Evolutionary conservation across 2,888 invertebrate species (phyloP).

Genomic region (Athalia rosae): DNA sequence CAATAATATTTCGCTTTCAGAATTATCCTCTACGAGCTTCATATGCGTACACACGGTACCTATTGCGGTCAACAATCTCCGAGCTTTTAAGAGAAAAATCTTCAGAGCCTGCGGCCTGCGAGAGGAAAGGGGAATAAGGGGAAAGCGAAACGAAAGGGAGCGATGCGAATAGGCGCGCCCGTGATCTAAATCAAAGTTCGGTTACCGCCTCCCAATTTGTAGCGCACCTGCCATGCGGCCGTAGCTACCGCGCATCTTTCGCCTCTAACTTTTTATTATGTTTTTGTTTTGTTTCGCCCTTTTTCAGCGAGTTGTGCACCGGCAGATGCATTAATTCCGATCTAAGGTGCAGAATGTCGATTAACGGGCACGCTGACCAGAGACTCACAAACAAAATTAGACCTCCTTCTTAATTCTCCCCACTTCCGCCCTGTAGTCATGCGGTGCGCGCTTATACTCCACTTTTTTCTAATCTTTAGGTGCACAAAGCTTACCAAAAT

Average conservation of each 20-base stretch:
- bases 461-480: too few relatives aligned
- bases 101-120: too few relatives aligned
- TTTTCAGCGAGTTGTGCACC: conserved; percentile 27
- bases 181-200: conserved; percentile 33
- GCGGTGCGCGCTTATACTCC: not conserved
- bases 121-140: not conserved
- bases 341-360: conserved; percentile 1
- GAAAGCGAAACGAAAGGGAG: conserved; percentile 15
- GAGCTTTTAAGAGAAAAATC: too few relatives aligned
- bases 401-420: not conserved
- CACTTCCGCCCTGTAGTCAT: conserved; percentile 20
- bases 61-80: too few relatives aligned
- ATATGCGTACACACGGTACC: too few relatives aligned
- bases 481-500: too few relatives aligned
- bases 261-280: not conserved
- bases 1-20: too few relatives aligned
- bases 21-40: too few relatives aligned
- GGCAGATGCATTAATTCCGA: conserved; percentile 27
- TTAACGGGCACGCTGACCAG: conserved; percentile 14
- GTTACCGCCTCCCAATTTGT: conserved; percentile 38
- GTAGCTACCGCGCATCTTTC: conserved; percentile 27
- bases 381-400: conserved; percentile 24
- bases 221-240: conserved; percentile 24
- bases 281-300: not conserved
- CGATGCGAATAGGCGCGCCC: conserved; percentile 10